Percentiles rank a stretch among this genome's conserved stretches.
phyloP scores from a whole-genome alignment of 2,888 invertebrate species.

The Drosophila robusta region DNA sequence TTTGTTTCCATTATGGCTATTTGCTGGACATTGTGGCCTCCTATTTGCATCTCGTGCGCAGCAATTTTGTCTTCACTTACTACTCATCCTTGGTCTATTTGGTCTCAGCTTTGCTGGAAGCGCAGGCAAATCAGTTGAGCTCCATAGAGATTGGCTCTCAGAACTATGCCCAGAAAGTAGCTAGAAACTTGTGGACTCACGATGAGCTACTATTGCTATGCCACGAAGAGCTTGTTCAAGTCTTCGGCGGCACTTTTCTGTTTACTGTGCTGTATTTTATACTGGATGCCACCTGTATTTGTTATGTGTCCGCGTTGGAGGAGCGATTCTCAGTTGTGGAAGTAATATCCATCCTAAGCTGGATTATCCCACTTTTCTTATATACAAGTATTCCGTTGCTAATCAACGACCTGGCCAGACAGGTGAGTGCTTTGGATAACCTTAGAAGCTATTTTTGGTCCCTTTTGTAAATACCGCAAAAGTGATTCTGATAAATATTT shows the following conservation, averaged over 20 bases:
- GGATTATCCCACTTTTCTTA: not conserved
- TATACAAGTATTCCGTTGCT: slow-evolving; percentile 6
- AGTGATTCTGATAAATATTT: too few species aligned
- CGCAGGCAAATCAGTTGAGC: slow-evolving; percentile 2
- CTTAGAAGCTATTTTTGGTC: too few species aligned
- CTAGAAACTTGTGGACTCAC: slow-evolving; percentile 18
- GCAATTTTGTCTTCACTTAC: slow-evolving; percentile 11
- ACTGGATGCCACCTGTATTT: slow-evolving; percentile 25
- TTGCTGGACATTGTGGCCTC: not conserved
- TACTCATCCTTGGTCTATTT: slow-evolving; percentile 30
- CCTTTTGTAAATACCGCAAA: too few species aligned
- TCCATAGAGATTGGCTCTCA: not conserved
- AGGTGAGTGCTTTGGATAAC: not conserved
- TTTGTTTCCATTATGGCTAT: not conserved
- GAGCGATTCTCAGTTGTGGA: not conserved
- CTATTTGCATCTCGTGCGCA: slow-evolving; percentile 3
- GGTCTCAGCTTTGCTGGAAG: slow-evolving; percentile 2
- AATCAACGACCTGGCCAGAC: slow-evolving; percentile 1
- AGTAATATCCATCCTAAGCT: not conserved
- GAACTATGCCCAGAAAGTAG: slow-evolving; percentile 4
- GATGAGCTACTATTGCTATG: slow-evolving; percentile 42
- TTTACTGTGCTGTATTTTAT: slow-evolving; percentile 24
- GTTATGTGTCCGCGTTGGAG: slow-evolving; percentile 14
- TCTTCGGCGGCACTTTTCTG: slow-evolving; percentile 47
- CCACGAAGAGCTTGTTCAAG: slow-evolving; percentile 19